Conservation (phyloP, 2,888 invertebrate species). For the Drosophila kambysellisi region DNA sequence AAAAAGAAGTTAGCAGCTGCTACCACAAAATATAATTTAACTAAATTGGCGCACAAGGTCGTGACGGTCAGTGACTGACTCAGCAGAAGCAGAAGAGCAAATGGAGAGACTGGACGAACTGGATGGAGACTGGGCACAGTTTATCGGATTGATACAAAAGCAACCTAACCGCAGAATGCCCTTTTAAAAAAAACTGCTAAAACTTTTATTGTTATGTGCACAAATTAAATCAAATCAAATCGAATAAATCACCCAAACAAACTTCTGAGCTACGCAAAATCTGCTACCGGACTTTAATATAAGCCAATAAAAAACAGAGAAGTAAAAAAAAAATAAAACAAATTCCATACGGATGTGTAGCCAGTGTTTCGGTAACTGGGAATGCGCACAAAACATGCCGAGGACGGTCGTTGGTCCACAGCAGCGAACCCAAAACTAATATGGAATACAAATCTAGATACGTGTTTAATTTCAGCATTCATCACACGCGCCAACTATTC, state of each 20-base stretch:
- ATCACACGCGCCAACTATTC: conserved; percentile 50
- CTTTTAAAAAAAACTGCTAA: conserved; percentile 43
- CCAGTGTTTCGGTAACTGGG: conserved; percentile 26
- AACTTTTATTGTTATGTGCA: conserved; percentile 11
- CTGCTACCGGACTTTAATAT: conserved; percentile 50
- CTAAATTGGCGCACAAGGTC: conserved; percentile 68
- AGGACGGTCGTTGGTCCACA: conserved; percentile 77
- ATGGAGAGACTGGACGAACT: conserved; percentile 43
- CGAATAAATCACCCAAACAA: conserved; percentile 46
- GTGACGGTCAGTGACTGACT: conserved; percentile 67
- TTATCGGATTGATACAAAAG: not conserved
- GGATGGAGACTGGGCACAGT: conserved; percentile 32
- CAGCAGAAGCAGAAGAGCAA: conserved; percentile 12
- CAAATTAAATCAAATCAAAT: conserved; percentile 20
- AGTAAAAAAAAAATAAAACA: conserved; percentile 23
- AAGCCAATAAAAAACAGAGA: conserved; percentile 21
- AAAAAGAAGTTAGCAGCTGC: conserved; percentile 27
- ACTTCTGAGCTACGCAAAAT: conserved; percentile 57
- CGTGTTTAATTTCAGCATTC: conserved; percentile 52
- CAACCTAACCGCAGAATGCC: conserved; percentile 32
- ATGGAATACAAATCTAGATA: conserved; percentile 30
- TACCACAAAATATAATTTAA: conserved; percentile 59
- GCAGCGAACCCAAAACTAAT: conserved; percentile 19
- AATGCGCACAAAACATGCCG: conserved; percentile 54
- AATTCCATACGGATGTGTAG: conserved; percentile 65